Base-by-base conservation (phyloP, 2,797 vertebrate species). In the Thaleichthys pacificus region DNA sequence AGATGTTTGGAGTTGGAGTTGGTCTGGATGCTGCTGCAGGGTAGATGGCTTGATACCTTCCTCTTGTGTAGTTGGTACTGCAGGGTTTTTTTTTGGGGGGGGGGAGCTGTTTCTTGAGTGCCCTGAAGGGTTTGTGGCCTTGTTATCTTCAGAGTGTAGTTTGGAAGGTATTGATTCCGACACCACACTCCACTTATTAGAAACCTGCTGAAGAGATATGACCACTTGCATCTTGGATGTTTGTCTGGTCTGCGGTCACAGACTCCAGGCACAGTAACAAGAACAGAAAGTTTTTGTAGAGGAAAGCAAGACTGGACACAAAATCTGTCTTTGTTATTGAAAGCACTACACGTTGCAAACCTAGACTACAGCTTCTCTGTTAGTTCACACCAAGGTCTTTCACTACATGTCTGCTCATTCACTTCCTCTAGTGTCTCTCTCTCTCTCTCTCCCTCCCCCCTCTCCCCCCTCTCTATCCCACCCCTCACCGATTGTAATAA, bases 101-200 rank as follows among this genome's bases (percentile, higher is more conserved):
- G 22, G 22, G 78, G 72, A 85, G 81, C 81, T 82, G 82, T 86
- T 85, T 86, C 76, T 82, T 72, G 75, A 77, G 79, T 28, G 64
- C 85, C 83, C 77, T 73, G 3, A 26, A 80, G 77, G 83, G 85
- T 70, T 65, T 75, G 73, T 77, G 77, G 77, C 22, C 22, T 83
- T 60, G 75, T 57, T 68, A 56, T 83, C 84, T 71, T 75, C 0
- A 19, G 80, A 76, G 79, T 54, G 28, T 19, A 58, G 72, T 84
- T 85, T 70, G 80, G 17, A 79, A 78, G 38, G 80, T 75, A 73
- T 74, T 62, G 76, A 76, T 83, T 84, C 65, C 77, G 2, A 61
- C 71, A 60, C 77, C 2, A 61, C 71, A 60, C 42, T 57, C 8
- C 14, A n/a, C 69, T 63, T 76, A 38, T 62, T 73, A 69, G 70